phyloP scores from a whole-genome alignment of 1,140 invertebrate species.

The Eulimnadia texana region DNA sequence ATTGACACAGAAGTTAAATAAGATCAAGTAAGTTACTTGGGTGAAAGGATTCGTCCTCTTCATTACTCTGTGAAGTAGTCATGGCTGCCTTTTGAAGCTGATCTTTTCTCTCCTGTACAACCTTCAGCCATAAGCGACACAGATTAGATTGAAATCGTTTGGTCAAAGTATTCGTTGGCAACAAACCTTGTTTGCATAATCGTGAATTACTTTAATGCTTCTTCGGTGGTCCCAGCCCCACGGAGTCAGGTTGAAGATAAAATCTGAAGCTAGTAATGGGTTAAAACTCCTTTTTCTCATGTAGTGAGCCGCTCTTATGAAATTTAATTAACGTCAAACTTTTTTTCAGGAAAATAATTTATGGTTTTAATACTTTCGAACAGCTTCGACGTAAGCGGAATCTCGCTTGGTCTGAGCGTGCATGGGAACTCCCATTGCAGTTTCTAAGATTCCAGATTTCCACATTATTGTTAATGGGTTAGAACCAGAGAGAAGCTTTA shows the following conservation, averaged over 20 bases:
- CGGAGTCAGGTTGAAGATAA: slow-evolving; percentile 42
- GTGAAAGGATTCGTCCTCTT: not conserved
- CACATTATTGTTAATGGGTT: not conserved
- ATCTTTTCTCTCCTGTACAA: not conserved
- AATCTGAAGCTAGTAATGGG: slow-evolving; percentile 46
- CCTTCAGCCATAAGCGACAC: not conserved
- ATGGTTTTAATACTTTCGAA: not conserved
- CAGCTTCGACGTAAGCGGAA: not conserved
- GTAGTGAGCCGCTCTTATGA: slow-evolving; percentile 36
- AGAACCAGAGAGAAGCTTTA: not conserved
- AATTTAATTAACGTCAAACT: slow-evolving; percentile 3
- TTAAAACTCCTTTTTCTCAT: slow-evolving; percentile 40
- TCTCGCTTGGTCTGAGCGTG: slow-evolving; percentile 5
- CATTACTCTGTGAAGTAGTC: not conserved
- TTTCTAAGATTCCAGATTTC: not conserved
- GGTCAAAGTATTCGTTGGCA: not conserved
- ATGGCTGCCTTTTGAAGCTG: too few species aligned
- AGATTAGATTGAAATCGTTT: not conserved
- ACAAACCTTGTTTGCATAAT: slow-evolving; percentile 52
- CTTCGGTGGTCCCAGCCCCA: slow-evolving; percentile 40
- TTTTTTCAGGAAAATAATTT: not conserved
- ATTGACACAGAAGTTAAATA: not conserved
- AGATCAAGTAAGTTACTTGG: not conserved
- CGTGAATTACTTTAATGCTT: slow-evolving; percentile 48
- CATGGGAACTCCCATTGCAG: not conserved